Evolutionary conservation across 1,140 invertebrate species (phyloP).

Genomic region (Piezodorus guildinii): DNA sequence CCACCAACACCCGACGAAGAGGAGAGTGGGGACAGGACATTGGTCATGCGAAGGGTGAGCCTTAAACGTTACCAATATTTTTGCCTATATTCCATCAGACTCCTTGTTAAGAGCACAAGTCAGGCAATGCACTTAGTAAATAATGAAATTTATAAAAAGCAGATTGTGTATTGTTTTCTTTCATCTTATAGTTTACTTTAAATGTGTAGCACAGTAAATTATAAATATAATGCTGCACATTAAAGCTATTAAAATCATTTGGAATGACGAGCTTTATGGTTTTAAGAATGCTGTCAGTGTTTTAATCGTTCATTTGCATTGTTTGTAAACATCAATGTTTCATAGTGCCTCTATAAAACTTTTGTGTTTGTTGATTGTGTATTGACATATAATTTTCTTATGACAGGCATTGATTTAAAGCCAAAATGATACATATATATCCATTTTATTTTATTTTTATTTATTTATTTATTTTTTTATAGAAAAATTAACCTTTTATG

Average conservation of each 20-base stretch:
- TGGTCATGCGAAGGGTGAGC: slow-evolving; percentile 82
- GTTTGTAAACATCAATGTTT: slow-evolving; percentile 6
- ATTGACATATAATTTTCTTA: slow-evolving; percentile 23
- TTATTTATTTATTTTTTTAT: too few relatives aligned
- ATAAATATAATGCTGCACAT: background rate
- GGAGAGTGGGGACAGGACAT: slow-evolving; percentile 71
- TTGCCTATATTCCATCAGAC: background rate
- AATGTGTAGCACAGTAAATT: slow-evolving; percentile 3
- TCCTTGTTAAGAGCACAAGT: background rate
- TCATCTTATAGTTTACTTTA: background rate
- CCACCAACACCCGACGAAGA: slow-evolving; percentile 89
- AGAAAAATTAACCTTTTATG: slow-evolving; percentile 32
- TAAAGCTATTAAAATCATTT: background rate
- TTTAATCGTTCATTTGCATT: slow-evolving; percentile 9
- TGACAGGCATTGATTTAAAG: slow-evolving; percentile 31
- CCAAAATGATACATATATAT: too few relatives aligned
- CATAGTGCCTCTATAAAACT: slow-evolving; percentile 5
- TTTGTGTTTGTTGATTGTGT: slow-evolving; percentile 17
- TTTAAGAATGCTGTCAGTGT: slow-evolving; percentile 20
- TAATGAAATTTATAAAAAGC: background rate
- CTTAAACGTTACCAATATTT: background rate
- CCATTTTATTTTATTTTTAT: too few relatives aligned
- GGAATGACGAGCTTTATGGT: slow-evolving; percentile 13
- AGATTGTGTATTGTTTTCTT: slow-evolving; percentile 4
- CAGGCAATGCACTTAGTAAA: slow-evolving; percentile 5